These are phyloP conservation scores for Herpetotheres cachinnans DNA, from an alignment of 2,113 vertebrate genomes.

Conservation along the genomic window DNA sequence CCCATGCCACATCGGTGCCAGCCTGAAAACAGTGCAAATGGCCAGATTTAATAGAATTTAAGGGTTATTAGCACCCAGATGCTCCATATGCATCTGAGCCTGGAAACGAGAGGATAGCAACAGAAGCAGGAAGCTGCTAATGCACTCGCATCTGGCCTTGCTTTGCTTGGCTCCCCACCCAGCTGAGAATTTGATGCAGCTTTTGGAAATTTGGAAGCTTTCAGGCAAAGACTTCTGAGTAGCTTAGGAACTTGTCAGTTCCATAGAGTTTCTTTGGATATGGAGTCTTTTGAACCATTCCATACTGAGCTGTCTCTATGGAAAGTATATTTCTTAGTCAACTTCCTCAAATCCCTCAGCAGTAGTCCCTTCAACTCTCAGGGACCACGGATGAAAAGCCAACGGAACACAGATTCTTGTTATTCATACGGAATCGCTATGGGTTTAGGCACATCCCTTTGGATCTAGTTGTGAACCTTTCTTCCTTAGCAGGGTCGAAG, in stretches of 20 bases:
- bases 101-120: background rate
- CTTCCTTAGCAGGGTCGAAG: background rate
- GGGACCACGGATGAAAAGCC: background rate
- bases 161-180: background rate
- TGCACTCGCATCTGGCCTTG: background rate
- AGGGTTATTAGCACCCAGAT: background rate
- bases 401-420: background rate
- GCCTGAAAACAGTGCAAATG: background rate
- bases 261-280: background rate
- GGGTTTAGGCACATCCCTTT: background rate
- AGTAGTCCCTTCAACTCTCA: background rate
- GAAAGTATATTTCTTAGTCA: background rate
- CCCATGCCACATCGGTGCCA: fast-evolving
- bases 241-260: background rate
- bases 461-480: background rate
- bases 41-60: background rate
- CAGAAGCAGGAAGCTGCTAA: background rate
- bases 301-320: background rate
- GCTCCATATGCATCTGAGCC: background rate
- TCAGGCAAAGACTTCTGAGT: background rate
- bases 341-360: background rate
- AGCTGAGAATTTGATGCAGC: background rate
- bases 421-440: background rate
- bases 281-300: background rate
- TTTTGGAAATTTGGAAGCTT: slow-evolving; percentile 4